Evolutionary conservation across 2,797 vertebrate genomes (phyloP).

Genomic region (Pipistrellus pygmaeus): DNA sequence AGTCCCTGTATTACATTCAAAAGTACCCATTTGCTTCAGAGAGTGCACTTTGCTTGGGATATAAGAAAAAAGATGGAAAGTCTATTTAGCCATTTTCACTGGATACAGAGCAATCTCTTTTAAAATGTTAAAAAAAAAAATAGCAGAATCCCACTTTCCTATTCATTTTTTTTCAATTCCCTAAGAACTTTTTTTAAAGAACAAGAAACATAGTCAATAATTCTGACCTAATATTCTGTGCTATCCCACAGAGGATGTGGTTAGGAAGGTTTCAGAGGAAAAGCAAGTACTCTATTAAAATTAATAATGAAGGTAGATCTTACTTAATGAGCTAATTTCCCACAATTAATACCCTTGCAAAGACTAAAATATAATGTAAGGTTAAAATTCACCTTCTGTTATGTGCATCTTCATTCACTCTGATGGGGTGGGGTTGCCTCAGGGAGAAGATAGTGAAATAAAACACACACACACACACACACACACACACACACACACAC

Average conservation of each 20-base stretch:
- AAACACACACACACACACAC: too few relatives aligned
- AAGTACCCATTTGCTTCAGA: not conserved
- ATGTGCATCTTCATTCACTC: not conserved
- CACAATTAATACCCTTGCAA: not conserved
- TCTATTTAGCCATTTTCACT: not conserved
- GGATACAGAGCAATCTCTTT: not conserved
- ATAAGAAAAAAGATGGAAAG: not conserved
- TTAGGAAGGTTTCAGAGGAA: not conserved
- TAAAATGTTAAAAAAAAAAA: conserved; percentile 5
- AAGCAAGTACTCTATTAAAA: not conserved
- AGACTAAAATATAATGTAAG: not conserved
- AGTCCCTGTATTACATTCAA: not conserved
- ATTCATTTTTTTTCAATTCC: not conserved
- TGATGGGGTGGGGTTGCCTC: not conserved
- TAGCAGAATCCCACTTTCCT: not conserved
- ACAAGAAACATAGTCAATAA: conserved; percentile 11
- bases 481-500: too few relatives aligned
- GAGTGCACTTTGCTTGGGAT: not conserved
- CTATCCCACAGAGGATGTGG: not conserved
- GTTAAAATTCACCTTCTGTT: conserved; percentile 49
- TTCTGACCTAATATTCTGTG: conserved; percentile 2
- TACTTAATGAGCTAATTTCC: not conserved
- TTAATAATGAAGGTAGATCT: not conserved
- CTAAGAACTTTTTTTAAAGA: not conserved
- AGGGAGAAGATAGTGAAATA: conserved; percentile 21